Base-by-base conservation (phyloP, 2,113 vertebrate species). In the Rhea americana region DNA sequence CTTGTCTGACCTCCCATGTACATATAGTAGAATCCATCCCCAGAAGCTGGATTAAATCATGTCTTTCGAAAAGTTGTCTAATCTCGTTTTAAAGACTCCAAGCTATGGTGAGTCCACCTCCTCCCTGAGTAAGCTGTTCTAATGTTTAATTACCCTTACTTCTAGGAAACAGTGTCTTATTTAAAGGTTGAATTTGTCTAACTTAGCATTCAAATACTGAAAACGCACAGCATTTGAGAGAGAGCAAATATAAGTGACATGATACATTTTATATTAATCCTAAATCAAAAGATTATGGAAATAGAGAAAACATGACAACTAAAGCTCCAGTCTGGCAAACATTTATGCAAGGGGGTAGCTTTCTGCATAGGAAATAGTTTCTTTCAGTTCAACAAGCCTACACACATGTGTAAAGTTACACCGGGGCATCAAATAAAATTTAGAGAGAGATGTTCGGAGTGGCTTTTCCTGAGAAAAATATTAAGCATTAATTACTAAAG, bases 221-320 rank as follows among this genome's bases (percentile, higher is more conserved):
- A 94, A 94, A 95, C 1, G 73, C 12, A 13, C 56, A 50, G 37
- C 47, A 67, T 92, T 93, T 87, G 92, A 95, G 92, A 84, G 66
- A 83, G 90, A 93, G 88, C 83, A 96, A 94, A 87, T 95, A 79
- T 84, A 96, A 95, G 83, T 93, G 90, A 87, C 93, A 86, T 82
- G 91, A 91, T 95, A 94, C 68, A 93, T 79, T 93, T 96, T 89
- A 92, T 82, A 95, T 62, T 92, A 96, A 96, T 95, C 95, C 92
- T 92, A 94, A 96, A 96, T 96, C 90, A 96, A 95, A 95, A 95
- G 86, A 95, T 95, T 96, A 92, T 92, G 90, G 91, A 90, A 96
- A 95, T 95, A 91, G 28, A 75, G 83, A 90, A 94, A 96, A 94
- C 90, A 92, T 76, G 82, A 91, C 83, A 91, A 91, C 91, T 91